phyloP scores from a whole-genome alignment of 2,113 vertebrate genomes.

The Prionailurus bengalensis region DNA sequence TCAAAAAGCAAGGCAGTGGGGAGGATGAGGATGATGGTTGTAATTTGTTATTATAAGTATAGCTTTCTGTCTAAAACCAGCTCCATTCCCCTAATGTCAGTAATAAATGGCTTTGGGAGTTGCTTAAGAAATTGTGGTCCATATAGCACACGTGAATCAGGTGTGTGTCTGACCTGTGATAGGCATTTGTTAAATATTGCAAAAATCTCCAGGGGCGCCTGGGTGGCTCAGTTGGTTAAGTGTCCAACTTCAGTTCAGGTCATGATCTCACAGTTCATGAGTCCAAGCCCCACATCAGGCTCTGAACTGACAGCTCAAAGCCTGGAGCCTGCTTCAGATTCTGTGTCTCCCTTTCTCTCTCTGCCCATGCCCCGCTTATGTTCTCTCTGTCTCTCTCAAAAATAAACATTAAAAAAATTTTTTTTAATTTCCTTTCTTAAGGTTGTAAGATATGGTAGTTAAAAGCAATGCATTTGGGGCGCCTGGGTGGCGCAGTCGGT shows the following conservation, averaged over 20 bases:
- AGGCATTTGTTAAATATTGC: conserved; percentile 34
- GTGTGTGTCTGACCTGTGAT: neutral
- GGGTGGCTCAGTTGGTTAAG: too few species aligned
- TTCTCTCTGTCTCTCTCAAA: too few species aligned
- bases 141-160: neutral
- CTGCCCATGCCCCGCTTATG: too few species aligned
- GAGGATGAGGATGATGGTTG: neutral
- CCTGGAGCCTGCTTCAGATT: too few species aligned
- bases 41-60: neutral
- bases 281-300: too few species aligned
- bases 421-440: neutral
- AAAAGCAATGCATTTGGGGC: neutral
- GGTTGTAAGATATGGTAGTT: neutral
- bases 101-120: neutral
- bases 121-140: neutral
- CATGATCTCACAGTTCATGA: too few species aligned
- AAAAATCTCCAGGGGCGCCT: neutral
- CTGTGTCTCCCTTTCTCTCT: too few species aligned
- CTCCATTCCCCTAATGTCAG: neutral
- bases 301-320: too few species aligned
- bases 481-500: too few species aligned
- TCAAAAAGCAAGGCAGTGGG: neutral
- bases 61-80: conserved; percentile 15
- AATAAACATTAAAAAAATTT: too few species aligned
- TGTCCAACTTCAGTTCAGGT: too few species aligned